Evolutionary conservation across 2,888 invertebrate species (phyloP).

Genomic region (Apamea epomidion): DNA sequence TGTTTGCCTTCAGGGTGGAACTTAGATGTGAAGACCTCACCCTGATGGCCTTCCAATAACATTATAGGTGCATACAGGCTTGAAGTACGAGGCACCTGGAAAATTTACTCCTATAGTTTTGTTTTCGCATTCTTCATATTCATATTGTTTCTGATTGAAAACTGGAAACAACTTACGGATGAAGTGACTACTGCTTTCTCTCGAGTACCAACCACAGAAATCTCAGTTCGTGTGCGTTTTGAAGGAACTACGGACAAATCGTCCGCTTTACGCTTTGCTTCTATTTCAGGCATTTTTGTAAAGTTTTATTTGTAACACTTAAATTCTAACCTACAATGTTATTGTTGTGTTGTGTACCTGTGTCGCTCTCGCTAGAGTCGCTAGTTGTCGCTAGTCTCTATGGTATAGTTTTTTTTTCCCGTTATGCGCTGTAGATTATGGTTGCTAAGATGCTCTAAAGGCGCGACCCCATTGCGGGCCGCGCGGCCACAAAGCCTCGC

Average conservation of each 20-base stretch:
- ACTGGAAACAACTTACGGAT: slow-evolving; percentile 89
- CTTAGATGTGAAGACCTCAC: slow-evolving; percentile 97
- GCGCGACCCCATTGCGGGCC: too few species aligned
- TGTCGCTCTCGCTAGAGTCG: not conserved
- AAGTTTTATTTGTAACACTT: not conserved
- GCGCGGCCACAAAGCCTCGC: too few species aligned
- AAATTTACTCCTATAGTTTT: slow-evolving; percentile 21
- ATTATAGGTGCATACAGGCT: slow-evolving; percentile 98
- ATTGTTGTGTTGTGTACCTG: too few species aligned
- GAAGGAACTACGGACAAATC: slow-evolving; percentile 91
- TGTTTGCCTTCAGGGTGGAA: slow-evolving; percentile 99
- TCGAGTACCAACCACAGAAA: slow-evolving; percentile 92
- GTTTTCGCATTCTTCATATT: not conserved
- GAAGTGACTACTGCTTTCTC: slow-evolving; percentile 94
- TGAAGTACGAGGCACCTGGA: slow-evolving; percentile 95
- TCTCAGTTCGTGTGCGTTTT: slow-evolving; percentile 93
- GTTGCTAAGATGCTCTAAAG: not conserved
- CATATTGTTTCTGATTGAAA: not conserved
- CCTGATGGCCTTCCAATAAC: slow-evolving; percentile 98
- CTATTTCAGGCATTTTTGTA: slow-evolving; percentile 85
- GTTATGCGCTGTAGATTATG: not conserved
- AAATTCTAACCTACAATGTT: slow-evolving; percentile 57
- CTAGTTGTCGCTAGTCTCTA: too few species aligned
- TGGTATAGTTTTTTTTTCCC: not conserved
- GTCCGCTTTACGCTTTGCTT: slow-evolving; percentile 92